Conservation (phyloP, 1,140 invertebrate genomes). For the Drosophila bipectinata region DNA sequence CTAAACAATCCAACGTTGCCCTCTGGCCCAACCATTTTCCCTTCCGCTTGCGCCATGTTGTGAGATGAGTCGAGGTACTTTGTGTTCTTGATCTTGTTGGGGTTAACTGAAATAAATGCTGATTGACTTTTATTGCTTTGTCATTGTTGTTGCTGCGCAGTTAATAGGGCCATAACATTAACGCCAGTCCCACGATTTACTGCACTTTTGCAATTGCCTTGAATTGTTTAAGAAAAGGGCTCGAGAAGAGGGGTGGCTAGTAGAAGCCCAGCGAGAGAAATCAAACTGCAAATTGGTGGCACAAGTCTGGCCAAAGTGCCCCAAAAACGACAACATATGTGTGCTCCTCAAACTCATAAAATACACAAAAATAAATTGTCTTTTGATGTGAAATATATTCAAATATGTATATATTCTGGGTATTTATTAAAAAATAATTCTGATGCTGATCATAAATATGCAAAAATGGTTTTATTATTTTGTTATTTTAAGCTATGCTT, state of each 20-base stretch:
- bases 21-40: constrained; percentile 2
- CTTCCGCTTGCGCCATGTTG: not conserved
- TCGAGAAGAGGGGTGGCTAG: not conserved
- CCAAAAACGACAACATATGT: constrained; percentile 64
- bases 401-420: not conserved
- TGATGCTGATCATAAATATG: not conserved
- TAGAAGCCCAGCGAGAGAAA: constrained; percentile 48
- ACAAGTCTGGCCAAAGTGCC: constrained; percentile 56
- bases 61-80: constrained; percentile 22
- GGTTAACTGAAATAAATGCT: constrained; percentile 78
- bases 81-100: constrained; percentile 53
- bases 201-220: constrained; percentile 58
- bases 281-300: constrained; percentile 73
- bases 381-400: not conserved
- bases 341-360: not conserved
- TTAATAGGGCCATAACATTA: constrained; percentile 65
- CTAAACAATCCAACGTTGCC: constrained; percentile 60
- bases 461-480: not conserved
- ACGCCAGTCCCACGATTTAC: constrained; percentile 64
- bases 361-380: not conserved
- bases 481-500: not conserved
- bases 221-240: constrained; percentile 59
- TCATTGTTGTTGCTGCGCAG: constrained; percentile 44
- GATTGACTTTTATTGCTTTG: constrained; percentile 77
- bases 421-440: not conserved